phyloP scores from a whole-genome alignment of 2,888 invertebrate genomes.

The Drosophila tanythrix region DNA sequence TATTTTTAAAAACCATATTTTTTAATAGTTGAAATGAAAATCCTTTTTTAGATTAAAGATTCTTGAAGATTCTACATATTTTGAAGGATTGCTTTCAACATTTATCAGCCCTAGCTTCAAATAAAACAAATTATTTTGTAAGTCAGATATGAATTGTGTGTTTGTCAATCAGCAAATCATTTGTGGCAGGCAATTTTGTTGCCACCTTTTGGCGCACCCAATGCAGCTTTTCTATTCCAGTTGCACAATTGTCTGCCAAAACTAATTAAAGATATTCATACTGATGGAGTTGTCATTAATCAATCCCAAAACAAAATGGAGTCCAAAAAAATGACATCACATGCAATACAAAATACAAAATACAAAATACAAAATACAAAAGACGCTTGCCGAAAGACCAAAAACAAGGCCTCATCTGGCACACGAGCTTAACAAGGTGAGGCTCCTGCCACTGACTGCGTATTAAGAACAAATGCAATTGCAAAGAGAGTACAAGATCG shows the following conservation, averaged over 20 bases:
- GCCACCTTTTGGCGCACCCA: slow-evolving; percentile 14
- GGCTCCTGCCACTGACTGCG: slow-evolving; percentile 47
- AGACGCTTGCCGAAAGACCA: slow-evolving; percentile 20
- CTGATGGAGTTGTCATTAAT: slow-evolving; percentile 65
- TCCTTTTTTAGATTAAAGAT: neutral
- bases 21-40: fast-evolving
- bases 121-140: neutral
- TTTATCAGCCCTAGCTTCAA: neutral
- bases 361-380: neutral
- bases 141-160: neutral
- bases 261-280: slow-evolving; percentile 48
- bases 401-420: slow-evolving; percentile 41
- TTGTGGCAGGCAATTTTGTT: neutral
- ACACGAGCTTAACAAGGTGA: slow-evolving; percentile 47
- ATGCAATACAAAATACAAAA: slow-evolving; percentile 5
- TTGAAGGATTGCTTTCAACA: neutral
- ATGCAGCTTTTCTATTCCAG: slow-evolving; percentile 2
- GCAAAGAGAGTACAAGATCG: neutral
- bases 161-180: neutral
- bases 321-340: slow-evolving; percentile 70
- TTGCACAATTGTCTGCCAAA: slow-evolving; percentile 33
- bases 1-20: neutral
- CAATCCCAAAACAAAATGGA: slow-evolving; percentile 75
- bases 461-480: slow-evolving; percentile 40
- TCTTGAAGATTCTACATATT: neutral